Base-by-base conservation (phyloP, 2,797 vertebrate species). In the Chelmon rostratus region DNA sequence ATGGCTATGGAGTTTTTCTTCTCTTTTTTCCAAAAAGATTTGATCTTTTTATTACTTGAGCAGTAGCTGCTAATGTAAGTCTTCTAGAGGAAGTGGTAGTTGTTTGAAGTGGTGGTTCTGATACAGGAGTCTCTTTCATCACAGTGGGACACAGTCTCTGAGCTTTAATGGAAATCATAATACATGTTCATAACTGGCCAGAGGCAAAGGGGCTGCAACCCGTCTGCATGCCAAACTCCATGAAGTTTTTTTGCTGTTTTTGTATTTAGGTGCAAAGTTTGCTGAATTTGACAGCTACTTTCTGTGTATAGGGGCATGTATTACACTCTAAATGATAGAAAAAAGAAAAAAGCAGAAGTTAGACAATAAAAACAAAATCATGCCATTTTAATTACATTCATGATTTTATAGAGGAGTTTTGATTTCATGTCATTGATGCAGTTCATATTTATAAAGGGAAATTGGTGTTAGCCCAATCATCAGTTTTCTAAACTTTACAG, bases 111-210 rank as follows among this genome's bases (percentile, higher is more conserved):
- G 82, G 86, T 58, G n/a, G 8, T 71, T 71, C 84, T 81, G 85
- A 91, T 93, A 91, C 83, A 70, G 83, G 70, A 81, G 87, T 86
- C 78, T 81, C 94, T 96, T 96, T 96, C 90, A 94, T 95, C 92
- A 94, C 88, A 91, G 90, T 68, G 5, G 91, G 86, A 59, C 84
- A 86, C 92, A 88, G 82, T 87, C 52, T 57, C 73, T 59, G 81
- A 86, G 80, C 89, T 82, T 89, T 94, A 95, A 95, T 95, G 92
- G 94, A 95, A 96, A 93, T 95, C 92, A 94, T 94, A 95, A 94
- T 91, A 84, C 83, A 89, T 89, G 91, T 93, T 93, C 83, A 93
- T 91, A 93, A 93, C 86, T 90, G 78, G 89, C 90, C 77, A 42
- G 72, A 90, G 88, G 92, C 81, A 74, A 68, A 70, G 58, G 79